Conservation (phyloP, 2,797 vertebrate genomes). For the Microhierax caerulescens region DNA sequence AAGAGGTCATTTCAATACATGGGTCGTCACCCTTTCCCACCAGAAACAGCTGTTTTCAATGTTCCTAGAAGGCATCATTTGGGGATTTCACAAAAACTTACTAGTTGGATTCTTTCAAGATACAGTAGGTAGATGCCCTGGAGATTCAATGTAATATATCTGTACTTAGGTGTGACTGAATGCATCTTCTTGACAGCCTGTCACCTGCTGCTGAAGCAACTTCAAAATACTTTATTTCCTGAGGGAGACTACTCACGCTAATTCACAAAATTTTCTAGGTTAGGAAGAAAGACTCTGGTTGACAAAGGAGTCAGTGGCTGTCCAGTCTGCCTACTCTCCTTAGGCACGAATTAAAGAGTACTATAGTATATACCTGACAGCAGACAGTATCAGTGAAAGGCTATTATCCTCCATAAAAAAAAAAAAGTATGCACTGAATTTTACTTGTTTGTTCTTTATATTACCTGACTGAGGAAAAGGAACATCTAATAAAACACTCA, state of each 20-base stretch:
- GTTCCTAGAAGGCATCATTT: background rate
- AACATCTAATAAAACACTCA: background rate
- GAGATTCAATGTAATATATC: background rate
- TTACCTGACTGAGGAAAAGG: background rate
- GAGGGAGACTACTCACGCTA: background rate
- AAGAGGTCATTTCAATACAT: background rate
- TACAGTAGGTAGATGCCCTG: background rate
- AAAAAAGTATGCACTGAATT: background rate
- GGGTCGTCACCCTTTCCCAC: background rate
- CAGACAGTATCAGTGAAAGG: background rate
- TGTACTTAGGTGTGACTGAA: constrained; percentile 16
- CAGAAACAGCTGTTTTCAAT: background rate
- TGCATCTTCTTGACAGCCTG: background rate
- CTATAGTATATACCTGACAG: background rate
- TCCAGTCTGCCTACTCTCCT: background rate
- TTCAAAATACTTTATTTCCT: constrained; percentile 39
- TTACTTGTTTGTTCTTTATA: background rate
- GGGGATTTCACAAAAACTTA: background rate
- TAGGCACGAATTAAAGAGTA: background rate
- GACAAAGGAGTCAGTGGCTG: background rate
- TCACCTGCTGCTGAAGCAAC: background rate
- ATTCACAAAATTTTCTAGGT: background rate
- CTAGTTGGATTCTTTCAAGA: background rate
- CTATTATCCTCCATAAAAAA: background rate
- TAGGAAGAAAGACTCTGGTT: background rate